Conservation (phyloP, 1,140 invertebrate genomes). For the Mesaphorura yosii region DNA sequence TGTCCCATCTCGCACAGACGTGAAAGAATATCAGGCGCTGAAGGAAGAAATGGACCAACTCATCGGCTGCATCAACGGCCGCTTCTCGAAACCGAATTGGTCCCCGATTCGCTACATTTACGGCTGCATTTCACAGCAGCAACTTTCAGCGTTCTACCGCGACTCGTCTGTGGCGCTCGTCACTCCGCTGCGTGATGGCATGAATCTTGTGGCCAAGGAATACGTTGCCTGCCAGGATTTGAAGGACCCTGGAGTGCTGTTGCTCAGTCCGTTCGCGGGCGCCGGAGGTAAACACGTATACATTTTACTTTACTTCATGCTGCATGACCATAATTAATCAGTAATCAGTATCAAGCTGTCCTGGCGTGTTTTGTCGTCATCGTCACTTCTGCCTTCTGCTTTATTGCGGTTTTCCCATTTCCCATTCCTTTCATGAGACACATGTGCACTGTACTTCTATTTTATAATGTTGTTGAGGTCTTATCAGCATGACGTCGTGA, state of each 20-base stretch:
- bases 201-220: slow-evolving; percentile 43
- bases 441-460: too few species aligned
- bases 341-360: too few species aligned
- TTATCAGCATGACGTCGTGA: too few species aligned
- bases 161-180: slow-evolving; percentile 38
- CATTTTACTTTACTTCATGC: too few species aligned
- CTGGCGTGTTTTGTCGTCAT: too few species aligned
- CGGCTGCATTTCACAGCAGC: slow-evolving; percentile 35
- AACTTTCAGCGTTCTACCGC: slow-evolving; percentile 38
- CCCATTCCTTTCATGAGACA: too few species aligned
- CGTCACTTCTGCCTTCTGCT: too few species aligned
- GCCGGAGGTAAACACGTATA: slow-evolving; percentile 32
- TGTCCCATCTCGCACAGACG: slow-evolving; percentile 40
- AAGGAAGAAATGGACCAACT: slow-evolving; percentile 39
- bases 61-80: slow-evolving; percentile 38
- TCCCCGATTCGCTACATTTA: slow-evolving; percentile 41
- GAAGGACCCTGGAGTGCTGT: slow-evolving; percentile 37
- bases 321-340: too few species aligned
- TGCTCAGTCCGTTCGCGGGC: slow-evolving; percentile 39
- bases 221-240: slow-evolving; percentile 40
- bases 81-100: slow-evolving; percentile 39
- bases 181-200: slow-evolving; percentile 40
- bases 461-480: too few species aligned
- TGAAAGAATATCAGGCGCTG: slow-evolving; percentile 39
- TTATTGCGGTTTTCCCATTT: too few species aligned